Conservation (phyloP, 2,888 invertebrate species). For the Amblyteles armatorius region DNA sequence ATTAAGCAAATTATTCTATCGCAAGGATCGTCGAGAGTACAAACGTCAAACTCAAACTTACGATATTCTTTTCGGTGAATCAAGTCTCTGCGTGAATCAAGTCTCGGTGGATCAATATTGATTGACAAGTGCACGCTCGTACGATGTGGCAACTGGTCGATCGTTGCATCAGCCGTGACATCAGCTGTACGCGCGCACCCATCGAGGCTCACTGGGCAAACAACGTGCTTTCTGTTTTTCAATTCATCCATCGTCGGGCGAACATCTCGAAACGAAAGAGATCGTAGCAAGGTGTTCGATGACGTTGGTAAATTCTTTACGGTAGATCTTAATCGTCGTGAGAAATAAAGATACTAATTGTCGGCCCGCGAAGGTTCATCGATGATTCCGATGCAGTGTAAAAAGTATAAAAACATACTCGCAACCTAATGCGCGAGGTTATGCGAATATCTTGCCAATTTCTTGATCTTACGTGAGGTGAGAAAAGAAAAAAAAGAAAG, state of each 20-base stretch:
- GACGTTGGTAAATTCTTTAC: background rate
- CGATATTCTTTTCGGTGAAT: background rate
- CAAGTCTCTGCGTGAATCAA: background rate
- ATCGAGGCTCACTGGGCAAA: background rate
- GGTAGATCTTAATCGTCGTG: background rate
- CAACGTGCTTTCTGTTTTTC: slow-evolving; percentile 2
- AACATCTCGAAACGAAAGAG: background rate
- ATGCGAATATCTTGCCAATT: slow-evolving; percentile 2
- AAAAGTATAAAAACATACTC: background rate
- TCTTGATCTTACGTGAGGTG: background rate
- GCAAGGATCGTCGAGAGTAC: background rate
- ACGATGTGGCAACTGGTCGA: background rate
- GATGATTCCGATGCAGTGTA: background rate
- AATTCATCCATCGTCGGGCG: background rate
- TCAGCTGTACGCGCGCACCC: background rate
- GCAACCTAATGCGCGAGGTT: slow-evolving; percentile 27
- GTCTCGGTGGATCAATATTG: no score
- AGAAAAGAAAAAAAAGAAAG: background rate
- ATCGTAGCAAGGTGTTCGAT: background rate
- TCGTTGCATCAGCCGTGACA: background rate
- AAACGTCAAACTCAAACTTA: background rate
- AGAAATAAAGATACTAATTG: background rate
- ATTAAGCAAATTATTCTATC: background rate
- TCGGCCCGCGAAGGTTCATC: background rate
- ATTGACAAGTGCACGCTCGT: background rate